A percentile compares a stretch with the other conserved stretches of the same genome.
These are phyloP conservation scores for Parus major DNA, from an alignment of 2,113 vertebrate species.

Conservation along the genomic window DNA sequence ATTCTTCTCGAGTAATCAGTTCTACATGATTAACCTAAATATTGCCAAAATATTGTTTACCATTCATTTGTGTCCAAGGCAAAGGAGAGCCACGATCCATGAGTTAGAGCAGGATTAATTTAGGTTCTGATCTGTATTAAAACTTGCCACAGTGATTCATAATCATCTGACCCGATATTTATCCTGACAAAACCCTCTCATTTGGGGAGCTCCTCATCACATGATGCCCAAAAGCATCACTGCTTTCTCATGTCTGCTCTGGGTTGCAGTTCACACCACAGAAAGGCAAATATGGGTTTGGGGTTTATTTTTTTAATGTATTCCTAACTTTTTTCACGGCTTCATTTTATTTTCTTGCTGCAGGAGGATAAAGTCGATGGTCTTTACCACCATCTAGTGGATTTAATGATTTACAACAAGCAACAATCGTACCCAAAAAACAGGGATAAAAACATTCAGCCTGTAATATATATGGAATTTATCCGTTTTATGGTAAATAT, in stretches of 20 bases:
- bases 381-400: slow-evolving; percentile 83
- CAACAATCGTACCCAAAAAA: neutral
- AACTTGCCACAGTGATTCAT: slow-evolving; percentile 78
- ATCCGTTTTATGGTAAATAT: neutral
- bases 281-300: neutral
- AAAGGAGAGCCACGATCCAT: slow-evolving; percentile 47
- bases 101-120: slow-evolving; percentile 77
- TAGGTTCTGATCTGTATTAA: slow-evolving; percentile 77
- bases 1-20: slow-evolving; percentile 82
- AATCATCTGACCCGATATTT: slow-evolving; percentile 72
- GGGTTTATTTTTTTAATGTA: neutral
- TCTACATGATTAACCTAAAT: slow-evolving; percentile 83
- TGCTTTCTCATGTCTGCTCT: neutral
- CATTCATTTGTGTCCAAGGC: slow-evolving; percentile 76
- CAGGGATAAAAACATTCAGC: neutral
- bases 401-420: slow-evolving; percentile 39
- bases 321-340: neutral
- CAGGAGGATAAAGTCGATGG: slow-evolving; percentile 45
- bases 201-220: slow-evolving; percentile 36
- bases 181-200: slow-evolving; percentile 71
- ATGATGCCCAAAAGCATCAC: slow-evolving; percentile 15
- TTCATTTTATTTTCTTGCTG: neutral
- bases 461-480: neutral
- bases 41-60: slow-evolving; percentile 84
- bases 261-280: neutral